Evolutionary conservation across 2,113 vertebrate genomes (phyloP).

Genomic region (Amia ocellicauda): DNA sequence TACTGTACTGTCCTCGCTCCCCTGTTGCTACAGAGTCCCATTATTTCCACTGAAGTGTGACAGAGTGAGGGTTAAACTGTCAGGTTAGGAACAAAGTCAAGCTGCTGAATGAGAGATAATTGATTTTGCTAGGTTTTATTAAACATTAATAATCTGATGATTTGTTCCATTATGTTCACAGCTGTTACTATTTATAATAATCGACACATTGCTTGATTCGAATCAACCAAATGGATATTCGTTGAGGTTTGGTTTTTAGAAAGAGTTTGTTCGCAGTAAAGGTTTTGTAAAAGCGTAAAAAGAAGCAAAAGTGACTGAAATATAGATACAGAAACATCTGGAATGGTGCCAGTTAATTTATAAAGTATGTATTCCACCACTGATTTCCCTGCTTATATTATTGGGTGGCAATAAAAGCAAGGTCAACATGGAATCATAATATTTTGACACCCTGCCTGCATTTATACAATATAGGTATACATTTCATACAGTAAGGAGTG

Average conservation of each 20-base stretch:
- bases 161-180: conserved; percentile 19
- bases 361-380: not conserved
- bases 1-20: not conserved
- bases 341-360: not conserved
- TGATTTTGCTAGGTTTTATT: conserved; percentile 29
- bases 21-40: not conserved
- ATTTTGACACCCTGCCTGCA: too few species aligned
- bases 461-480: too few species aligned
- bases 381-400: not conserved
- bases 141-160: conserved; percentile 28
- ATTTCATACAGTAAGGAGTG: too few species aligned
- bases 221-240: too few species aligned
- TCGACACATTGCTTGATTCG: too few species aligned
- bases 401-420: too few species aligned
- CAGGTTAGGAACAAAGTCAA: not conserved
- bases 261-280: too few species aligned
- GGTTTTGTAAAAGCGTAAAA: not conserved
- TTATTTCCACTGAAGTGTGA: not conserved
- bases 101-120: conserved; percentile 17
- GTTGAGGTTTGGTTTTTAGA: too few species aligned
- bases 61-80: not conserved
- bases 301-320: not conserved
- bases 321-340: not conserved
- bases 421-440: too few species aligned
- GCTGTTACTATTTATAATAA: conserved; percentile 7